phyloP scores from a whole-genome alignment of 2,113 vertebrate genomes.

The Tonatia bakeri region DNA sequence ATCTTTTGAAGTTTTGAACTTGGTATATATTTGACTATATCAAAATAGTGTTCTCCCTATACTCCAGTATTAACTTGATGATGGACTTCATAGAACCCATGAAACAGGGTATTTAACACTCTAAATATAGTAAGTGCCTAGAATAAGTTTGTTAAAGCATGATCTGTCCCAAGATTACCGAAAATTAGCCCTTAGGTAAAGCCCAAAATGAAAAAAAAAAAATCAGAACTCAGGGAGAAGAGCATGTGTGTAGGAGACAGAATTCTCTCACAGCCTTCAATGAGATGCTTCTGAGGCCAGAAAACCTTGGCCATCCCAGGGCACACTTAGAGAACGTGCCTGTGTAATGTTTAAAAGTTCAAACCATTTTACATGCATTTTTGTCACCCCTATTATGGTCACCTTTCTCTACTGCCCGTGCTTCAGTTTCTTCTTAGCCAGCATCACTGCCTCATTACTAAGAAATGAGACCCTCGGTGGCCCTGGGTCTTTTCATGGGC shows the following conservation, averaged over 20 bases:
- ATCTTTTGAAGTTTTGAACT: slow-evolving; percentile 21
- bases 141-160: not conserved
- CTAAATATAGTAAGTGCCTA: not conserved
- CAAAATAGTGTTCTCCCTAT: not conserved
- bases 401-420: not conserved
- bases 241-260: not conserved
- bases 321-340: not conserved
- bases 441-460: not conserved
- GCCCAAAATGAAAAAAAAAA: not conserved
- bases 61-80: not conserved
- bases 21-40: not conserved
- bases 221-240: not conserved
- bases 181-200: not conserved
- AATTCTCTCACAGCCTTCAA: not conserved
- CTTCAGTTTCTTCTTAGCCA: not conserved
- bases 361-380: not conserved
- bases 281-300: not conserved
- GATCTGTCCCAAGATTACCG: not conserved
- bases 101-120: not conserved
- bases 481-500: not conserved
- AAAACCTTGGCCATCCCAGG: not conserved
- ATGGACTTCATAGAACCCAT: not conserved
- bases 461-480: not conserved
- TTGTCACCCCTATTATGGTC: too few species aligned
- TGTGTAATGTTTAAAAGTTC: not conserved